A percentile compares a stretch with the other conserved stretches of the same genome.
Evolutionary conservation across 2,888 invertebrate species (phyloP).

Genomic region (Agrilus biguttatus): DNA sequence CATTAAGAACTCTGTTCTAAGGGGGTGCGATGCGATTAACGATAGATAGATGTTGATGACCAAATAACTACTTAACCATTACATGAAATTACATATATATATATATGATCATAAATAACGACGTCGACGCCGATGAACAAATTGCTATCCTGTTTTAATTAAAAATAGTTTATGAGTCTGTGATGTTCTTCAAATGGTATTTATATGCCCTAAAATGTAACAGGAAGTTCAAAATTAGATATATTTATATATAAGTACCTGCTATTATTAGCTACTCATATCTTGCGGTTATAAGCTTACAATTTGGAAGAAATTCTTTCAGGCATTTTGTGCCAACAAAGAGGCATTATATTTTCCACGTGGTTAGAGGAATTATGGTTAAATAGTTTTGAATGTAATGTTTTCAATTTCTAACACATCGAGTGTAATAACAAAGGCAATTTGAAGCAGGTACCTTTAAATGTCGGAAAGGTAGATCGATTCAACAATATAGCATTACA

Average conservation of each 20-base stretch:
- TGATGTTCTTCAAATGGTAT: too few species aligned
- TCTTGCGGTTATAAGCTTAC: conserved; percentile 11
- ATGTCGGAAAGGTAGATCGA: too few species aligned
- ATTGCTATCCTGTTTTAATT: too few species aligned
- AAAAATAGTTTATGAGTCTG: too few species aligned
- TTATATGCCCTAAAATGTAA: too few species aligned
- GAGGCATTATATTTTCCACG: conserved; percentile 6
- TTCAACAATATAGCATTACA: too few species aligned
- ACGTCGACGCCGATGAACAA: too few species aligned
- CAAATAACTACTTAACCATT: too few species aligned
- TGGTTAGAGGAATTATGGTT: conserved; percentile 10
- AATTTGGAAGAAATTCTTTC: conserved; percentile 23
- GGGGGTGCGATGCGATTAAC: conserved; percentile 9
- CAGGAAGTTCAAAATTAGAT: neutral
- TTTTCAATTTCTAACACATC: neutral
- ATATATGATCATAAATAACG: too few species aligned
- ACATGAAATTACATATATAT: too few species aligned
- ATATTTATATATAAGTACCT: too few species aligned
- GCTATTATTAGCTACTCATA: conserved; percentile 3
- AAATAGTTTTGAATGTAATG: conserved; percentile 10
- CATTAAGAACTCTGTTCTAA: conserved; percentile 7
- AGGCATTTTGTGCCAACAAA: conserved; percentile 8
- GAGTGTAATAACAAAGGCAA: conserved; percentile 1
- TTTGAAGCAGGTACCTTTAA: neutral
- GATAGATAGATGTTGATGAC: too few species aligned